phyloP scores from a whole-genome alignment of 2,113 vertebrate species.

The Saimiri boliviensis region DNA sequence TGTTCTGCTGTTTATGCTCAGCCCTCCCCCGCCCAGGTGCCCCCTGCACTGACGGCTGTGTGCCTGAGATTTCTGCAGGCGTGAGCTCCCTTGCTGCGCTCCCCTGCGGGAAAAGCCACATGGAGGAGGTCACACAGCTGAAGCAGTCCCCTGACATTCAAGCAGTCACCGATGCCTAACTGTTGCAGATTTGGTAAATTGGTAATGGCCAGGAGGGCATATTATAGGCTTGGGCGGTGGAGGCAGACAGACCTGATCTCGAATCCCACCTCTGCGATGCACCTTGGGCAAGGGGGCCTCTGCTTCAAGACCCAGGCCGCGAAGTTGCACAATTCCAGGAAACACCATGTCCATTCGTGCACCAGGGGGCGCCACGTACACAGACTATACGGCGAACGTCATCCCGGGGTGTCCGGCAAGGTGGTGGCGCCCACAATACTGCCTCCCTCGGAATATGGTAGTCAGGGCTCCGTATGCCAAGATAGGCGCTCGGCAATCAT shows the following conservation, averaged over 20 bases:
- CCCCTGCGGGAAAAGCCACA: background rate
- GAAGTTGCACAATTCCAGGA: background rate
- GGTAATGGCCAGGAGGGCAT: background rate
- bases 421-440: rapidly evolving
- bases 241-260: background rate
- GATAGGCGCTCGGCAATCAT: background rate
- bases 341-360: background rate
- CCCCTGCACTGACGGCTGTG: background rate
- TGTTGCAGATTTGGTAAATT: background rate
- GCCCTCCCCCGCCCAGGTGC: background rate
- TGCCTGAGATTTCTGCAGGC: background rate
- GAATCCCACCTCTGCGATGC: background rate
- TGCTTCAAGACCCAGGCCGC: background rate
- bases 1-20: background rate
- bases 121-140: background rate
- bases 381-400: background rate
- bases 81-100: background rate
- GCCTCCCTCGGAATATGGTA: no score
- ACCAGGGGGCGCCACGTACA: background rate
- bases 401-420: background rate
- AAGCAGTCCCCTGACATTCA: background rate
- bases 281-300: background rate
- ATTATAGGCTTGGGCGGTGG: background rate
- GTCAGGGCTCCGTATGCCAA: background rate
- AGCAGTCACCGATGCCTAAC: background rate